Evolutionary conservation across 2,797 vertebrate genomes (phyloP).

Genomic region (Calcarius lapponicus): DNA sequence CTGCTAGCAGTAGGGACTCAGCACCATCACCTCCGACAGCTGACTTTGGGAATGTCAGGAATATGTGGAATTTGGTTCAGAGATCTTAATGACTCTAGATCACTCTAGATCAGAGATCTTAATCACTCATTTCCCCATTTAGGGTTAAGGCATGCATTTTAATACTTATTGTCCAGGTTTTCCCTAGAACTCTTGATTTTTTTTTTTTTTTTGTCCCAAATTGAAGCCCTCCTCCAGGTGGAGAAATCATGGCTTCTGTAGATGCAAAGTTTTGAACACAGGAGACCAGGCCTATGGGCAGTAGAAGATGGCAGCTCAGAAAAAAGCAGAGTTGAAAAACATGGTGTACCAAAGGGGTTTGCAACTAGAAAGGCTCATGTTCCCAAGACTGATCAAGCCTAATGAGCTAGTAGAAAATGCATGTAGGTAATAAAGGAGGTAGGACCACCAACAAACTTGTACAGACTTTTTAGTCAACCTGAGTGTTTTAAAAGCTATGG

Average conservation of each 20-base stretch:
- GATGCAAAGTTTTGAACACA: neutral
- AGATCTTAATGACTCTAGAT: fast-evolving
- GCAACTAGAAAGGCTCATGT: neutral
- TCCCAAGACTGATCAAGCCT: neutral
- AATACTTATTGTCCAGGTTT: neutral
- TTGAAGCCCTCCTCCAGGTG: neutral
- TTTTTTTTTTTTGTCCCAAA: neutral
- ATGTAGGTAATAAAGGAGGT: neutral
- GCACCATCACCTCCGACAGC: neutral
- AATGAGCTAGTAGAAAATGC: neutral
- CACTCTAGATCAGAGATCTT: neutral
- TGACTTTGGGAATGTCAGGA: neutral
- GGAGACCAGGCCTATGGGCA: neutral
- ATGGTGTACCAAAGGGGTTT: neutral
- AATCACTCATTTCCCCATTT: neutral
- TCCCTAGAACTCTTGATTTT: fast-evolving
- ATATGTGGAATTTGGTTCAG: neutral
- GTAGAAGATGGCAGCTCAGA: neutral
- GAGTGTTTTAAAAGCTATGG: neutral
- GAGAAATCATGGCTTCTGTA: neutral
- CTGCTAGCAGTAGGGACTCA: neutral
- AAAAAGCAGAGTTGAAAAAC: neutral
- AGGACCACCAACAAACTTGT: neutral
- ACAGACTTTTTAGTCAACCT: neutral
- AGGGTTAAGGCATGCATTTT: neutral